These are phyloP conservation scores for Amblyraja radiata DNA, from an alignment of 2,797 vertebrate species.

Conservation along the genomic window DNA sequence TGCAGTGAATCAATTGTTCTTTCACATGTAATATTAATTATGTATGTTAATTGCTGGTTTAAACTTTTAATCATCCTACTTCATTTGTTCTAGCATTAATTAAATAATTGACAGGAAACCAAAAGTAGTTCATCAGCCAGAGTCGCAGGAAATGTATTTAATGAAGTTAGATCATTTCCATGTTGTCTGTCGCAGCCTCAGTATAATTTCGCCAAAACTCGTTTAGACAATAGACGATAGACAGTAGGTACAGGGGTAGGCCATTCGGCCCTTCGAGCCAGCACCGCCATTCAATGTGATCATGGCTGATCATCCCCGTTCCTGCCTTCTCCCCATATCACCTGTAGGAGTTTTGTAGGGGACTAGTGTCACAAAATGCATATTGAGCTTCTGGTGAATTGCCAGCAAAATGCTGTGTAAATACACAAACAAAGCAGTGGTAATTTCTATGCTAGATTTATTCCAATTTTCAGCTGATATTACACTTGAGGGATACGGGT, in stretches of 20 bases:
- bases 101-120: constrained; percentile 1
- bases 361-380: background rate
- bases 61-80: background rate
- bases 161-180: background rate
- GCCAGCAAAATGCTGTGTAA: background rate
- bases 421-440: background rate
- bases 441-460: background rate
- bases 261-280: too few species aligned
- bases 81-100: background rate
- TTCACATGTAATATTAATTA: background rate
- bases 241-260: too few species aligned
- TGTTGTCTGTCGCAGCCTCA: background rate
- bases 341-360: background rate
- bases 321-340: too few species aligned
- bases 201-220: background rate
- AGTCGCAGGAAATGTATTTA: background rate
- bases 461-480: background rate
- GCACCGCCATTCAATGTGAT: too few species aligned
- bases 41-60: background rate
- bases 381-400: background rate
- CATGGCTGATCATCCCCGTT: too few species aligned
- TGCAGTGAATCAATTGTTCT: background rate
- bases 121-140: background rate
- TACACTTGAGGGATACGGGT: background rate
- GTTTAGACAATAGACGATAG: too few species aligned